phyloP scores from a whole-genome alignment of 2,888 invertebrate species.

The Leptopilina myrica region DNA sequence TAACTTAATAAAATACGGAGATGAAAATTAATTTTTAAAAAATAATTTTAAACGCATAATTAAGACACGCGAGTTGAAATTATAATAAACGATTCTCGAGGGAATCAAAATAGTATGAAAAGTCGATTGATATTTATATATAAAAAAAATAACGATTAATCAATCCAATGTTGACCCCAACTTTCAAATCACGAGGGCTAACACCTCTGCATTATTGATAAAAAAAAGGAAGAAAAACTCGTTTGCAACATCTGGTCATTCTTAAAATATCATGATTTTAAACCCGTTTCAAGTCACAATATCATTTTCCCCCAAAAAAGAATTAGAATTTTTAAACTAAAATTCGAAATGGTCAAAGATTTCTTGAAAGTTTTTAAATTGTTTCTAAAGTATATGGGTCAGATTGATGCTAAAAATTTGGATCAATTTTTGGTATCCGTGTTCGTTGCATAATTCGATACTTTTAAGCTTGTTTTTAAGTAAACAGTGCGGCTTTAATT shows the following conservation, averaged over 20 bases:
- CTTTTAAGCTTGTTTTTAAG: too few relatives aligned
- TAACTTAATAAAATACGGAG: too few relatives aligned
- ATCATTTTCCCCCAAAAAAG: not conserved
- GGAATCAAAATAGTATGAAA: slow-evolving; percentile 47
- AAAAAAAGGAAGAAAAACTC: slow-evolving; percentile 1
- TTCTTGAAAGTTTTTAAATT: too few relatives aligned
- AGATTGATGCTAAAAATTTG: too few relatives aligned
- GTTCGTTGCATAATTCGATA: too few relatives aligned
- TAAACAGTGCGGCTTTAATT: too few relatives aligned
- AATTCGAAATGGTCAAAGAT: too few relatives aligned
- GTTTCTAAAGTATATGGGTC: too few relatives aligned
- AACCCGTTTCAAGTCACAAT: not conserved
- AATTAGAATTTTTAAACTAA: too few relatives aligned
- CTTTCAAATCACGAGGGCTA: slow-evolving; percentile 40
- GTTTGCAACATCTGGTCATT: slow-evolving; percentile 47
- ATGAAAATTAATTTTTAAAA: too few relatives aligned
- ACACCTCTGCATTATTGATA: slow-evolving; percentile 41
- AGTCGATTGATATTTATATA: slow-evolving; percentile 35
- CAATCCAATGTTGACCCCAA: slow-evolving; percentile 48
- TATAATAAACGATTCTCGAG: slow-evolving; percentile 45
- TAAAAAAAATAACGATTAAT: slow-evolving; percentile 49
- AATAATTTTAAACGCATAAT: too few relatives aligned
- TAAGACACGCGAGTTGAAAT: slow-evolving; percentile 36
- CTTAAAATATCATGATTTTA: slow-evolving; percentile 23
- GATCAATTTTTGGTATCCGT: too few relatives aligned